Percentiles rank a stretch among this genome's conserved stretches.
These are phyloP conservation scores for Myotis yumanensis DNA, from an alignment of 2,113 vertebrate genomes.

Conservation along the genomic window DNA sequence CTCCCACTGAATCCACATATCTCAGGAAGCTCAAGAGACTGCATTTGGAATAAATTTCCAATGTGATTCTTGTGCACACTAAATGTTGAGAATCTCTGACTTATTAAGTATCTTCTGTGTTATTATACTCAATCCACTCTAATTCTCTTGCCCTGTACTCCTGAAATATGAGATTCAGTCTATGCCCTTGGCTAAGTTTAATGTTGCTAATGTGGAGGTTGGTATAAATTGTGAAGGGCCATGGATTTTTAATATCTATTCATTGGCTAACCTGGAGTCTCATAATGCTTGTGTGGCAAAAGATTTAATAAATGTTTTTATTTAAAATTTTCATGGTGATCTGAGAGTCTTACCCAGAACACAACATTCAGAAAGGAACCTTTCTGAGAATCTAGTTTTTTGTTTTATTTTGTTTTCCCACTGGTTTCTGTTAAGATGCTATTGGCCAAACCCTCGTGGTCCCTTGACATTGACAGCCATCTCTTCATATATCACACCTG, in stretches of 20 bases:
- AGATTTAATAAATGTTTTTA: slow-evolving; percentile 12
- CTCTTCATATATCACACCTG: neutral
- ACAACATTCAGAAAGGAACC: slow-evolving; percentile 7
- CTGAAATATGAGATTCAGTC: slow-evolving; percentile 34
- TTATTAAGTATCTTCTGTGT: slow-evolving; percentile 15
- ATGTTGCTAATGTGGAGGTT: slow-evolving; percentile 34
- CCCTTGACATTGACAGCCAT: neutral
- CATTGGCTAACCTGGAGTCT: neutral
- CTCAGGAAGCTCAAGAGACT: neutral
- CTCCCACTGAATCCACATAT: neutral
- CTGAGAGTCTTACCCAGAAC: neutral
- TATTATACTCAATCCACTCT: slow-evolving; percentile 21
- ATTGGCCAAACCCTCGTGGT: neutral
- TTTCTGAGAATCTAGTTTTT: neutral
- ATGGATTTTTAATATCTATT: neutral
- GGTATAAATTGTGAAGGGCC: neutral
- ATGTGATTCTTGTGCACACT: neutral
- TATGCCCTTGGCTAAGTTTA: slow-evolving; percentile 37
- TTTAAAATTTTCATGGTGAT: slow-evolving; percentile 12
- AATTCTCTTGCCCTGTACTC: neutral
- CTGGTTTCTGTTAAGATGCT: slow-evolving; percentile 14
- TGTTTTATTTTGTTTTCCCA: neutral
- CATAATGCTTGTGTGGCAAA: neutral
- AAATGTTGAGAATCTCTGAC: neutral
- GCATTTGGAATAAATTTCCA: neutral